Evolutionary conservation across 2,797 vertebrate genomes (phyloP).

Genomic region (Amblyopsis hoosieri): DNA sequence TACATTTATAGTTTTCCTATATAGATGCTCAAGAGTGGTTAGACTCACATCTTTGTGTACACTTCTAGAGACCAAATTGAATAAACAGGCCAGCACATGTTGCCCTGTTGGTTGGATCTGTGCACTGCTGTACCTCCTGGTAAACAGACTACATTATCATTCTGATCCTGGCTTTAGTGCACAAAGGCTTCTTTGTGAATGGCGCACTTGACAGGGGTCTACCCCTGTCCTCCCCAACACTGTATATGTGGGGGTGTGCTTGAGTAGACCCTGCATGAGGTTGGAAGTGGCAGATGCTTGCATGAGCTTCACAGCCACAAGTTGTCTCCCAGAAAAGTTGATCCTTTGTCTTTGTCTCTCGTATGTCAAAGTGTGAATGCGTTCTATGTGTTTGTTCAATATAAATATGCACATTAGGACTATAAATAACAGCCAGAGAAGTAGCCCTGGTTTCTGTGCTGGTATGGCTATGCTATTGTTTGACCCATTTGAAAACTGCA

Average conservation of each 20-base stretch:
- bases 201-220: conserved; percentile 88
- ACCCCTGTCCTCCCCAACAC: conserved; percentile 86
- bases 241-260: conserved; percentile 62
- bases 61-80: not conserved
- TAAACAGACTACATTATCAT: conserved; percentile 84
- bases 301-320: conserved; percentile 89
- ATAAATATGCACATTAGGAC: no score
- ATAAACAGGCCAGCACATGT: conserved; percentile 13
- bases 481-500: no score
- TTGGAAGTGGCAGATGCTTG: conserved; percentile 90
- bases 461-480: not conserved
- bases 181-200: conserved; percentile 94
- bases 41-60: not conserved
- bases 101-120: conserved; percentile 58
- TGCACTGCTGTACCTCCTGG: conserved; percentile 54
- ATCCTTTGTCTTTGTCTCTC: conserved; percentile 79
- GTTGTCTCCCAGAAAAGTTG: conserved; percentile 83
- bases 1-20: not conserved
- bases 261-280: conserved; percentile 60
- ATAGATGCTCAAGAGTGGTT: not conserved
- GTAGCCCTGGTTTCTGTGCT: not conserved
- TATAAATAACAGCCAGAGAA: conserved; percentile 19
- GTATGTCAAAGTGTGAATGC: conserved; percentile 62
- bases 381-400: conserved; percentile 17
- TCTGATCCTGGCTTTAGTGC: conserved; percentile 73